Conservation (phyloP, 2,888 invertebrate species). For the Ectemnius continuus region DNA sequence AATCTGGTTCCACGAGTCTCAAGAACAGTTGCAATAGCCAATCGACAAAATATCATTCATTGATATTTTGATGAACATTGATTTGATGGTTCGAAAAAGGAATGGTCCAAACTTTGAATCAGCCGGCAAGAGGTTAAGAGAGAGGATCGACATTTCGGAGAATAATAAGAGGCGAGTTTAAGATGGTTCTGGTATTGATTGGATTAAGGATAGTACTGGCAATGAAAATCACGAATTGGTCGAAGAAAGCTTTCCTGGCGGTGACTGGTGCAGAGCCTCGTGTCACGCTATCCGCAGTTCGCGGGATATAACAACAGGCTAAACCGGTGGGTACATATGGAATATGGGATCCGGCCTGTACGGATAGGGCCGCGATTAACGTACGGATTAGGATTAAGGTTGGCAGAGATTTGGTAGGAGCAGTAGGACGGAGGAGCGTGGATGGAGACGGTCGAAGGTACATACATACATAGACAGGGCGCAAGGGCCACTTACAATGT, state of each 20-base stretch:
- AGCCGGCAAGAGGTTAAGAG: too few species aligned
- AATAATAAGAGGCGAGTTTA: too few species aligned
- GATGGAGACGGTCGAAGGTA: conserved; percentile 24
- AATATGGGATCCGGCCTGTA: conserved; percentile 55
- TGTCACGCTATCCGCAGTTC: conserved; percentile 1
- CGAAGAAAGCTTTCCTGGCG: conserved; percentile 41
- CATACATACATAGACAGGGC: too few species aligned
- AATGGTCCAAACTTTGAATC: too few species aligned
- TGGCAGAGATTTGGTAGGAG: conserved; percentile 64
- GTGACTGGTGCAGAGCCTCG: neutral
- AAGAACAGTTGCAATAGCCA: too few species aligned
- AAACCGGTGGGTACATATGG: conserved; percentile 43
- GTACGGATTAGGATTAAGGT: conserved; percentile 76
- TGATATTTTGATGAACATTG: too few species aligned
- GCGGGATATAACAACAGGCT: conserved; percentile 29
- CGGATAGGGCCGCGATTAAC: conserved; percentile 74
- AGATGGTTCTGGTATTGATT: too few species aligned
- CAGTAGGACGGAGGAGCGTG: conserved; percentile 54
- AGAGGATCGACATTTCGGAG: too few species aligned
- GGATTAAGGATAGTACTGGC: conserved; percentile 8
- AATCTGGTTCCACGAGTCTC: too few species aligned
- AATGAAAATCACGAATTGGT: conserved; percentile 52
- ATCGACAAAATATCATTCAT: too few species aligned
- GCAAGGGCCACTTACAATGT: conserved; percentile 37
- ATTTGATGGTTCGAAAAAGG: too few species aligned